Evolutionary conservation across 1,140 invertebrate genomes (phyloP), one percentile per base, ranked within the genome.

Genomic region (Drosophila insularis): DNA sequence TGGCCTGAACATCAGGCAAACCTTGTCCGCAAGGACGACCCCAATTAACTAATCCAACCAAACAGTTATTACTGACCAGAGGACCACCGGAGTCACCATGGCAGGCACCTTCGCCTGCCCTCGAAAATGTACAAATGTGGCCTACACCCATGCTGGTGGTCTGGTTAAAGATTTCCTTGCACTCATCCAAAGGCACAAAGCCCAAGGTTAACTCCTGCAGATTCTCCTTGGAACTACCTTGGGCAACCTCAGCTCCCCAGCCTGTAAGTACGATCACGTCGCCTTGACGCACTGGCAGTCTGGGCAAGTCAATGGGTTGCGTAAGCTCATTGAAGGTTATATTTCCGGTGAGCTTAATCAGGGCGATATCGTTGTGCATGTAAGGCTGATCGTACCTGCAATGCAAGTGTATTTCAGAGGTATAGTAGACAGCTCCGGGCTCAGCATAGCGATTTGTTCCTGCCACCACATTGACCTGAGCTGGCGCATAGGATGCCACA

Each of bases 61-160:
- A 64, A 2, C 58, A 21, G 1, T 86, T 92, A 62, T 87, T 63
- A 70, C 89, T 92, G 11, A 89, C 82, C 43, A 93, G 63, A 3
- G 92, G 92, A 27, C 92, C 92, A 6, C 92, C 92, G 5, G 91
- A 92, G 68, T 93, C 92, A 14, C 92, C 92, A 81, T 94, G 92
- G 63, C 94, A 94, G 31, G 93, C 91, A 2, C 94, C 94, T 89
- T 94, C 92, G 10, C 94, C 94, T 14, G 63, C 60, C 71, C 92
- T 93, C 2, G 93, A 94, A 11, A 93, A 91, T 0, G 94, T 94
- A 71, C 94, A 95, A 46, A 95, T 93, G 76, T 95, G 93, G 2
- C 89, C 82, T 11, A 78, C 61, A 0, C 78, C 90, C 64, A 89
- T 50, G 46, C 56, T 69, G 37, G 32, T 70, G 19, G 84, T 78